Evolutionary conservation across 1,140 invertebrate genomes (phyloP).

Genomic region (Papilio aristodemus): DNA sequence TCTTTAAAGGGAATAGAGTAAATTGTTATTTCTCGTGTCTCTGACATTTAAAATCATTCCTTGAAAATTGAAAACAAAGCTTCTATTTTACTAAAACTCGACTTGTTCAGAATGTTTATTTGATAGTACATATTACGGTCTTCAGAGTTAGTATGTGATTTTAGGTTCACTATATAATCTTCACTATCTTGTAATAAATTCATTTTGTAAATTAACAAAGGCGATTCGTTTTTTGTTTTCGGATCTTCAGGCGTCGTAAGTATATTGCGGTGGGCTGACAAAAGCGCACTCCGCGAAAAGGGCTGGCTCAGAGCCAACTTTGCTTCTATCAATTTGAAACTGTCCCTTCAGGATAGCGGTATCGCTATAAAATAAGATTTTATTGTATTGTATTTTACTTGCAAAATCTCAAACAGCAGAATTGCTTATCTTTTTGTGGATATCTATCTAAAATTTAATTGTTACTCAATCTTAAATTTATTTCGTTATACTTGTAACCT

Average conservation of each 20-base stretch:
- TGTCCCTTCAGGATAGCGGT: constrained; percentile 31
- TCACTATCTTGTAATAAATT: background rate
- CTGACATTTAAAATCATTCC: too few relatives aligned
- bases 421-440: background rate
- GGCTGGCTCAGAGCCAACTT: constrained; percentile 36
- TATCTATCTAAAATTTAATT: too few relatives aligned
- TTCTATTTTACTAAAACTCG: too few relatives aligned
- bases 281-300: constrained; percentile 36
- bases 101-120: too few relatives aligned
- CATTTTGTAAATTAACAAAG: background rate
- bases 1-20: too few relatives aligned
- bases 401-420: constrained; percentile 9
- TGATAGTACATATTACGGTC: too few relatives aligned
- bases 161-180: too few relatives aligned
- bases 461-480: too few relatives aligned
- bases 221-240: background rate
- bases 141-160: too few relatives aligned
- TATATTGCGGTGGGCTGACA: constrained; percentile 33
- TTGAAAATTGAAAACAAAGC: too few relatives aligned
- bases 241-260: background rate
- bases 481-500: too few relatives aligned
- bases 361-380: constrained; percentile 24
- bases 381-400: constrained; percentile 25
- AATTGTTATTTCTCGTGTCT: too few relatives aligned
- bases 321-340: constrained; percentile 43